These are phyloP conservation scores for Ormyrus thymus DNA, from an alignment of 2,888 invertebrate genomes.

Conservation along the genomic window DNA sequence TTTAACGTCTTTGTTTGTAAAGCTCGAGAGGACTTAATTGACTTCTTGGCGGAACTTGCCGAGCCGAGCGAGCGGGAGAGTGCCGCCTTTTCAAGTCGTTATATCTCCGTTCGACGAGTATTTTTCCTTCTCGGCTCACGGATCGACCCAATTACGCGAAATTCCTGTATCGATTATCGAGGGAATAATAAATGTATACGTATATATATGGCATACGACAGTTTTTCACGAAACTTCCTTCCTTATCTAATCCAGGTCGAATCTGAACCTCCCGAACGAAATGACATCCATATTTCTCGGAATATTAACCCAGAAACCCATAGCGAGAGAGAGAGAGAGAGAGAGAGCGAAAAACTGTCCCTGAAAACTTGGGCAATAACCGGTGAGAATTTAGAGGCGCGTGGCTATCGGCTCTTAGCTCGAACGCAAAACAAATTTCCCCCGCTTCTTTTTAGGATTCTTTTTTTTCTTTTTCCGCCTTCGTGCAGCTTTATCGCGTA, in stretches of 20 bases:
- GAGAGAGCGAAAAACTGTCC: constrained; percentile 3
- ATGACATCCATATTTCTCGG: neutral
- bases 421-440: constrained; percentile 32
- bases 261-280: neutral
- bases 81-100: neutral
- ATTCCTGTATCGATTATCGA: no score
- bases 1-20: constrained; percentile 46
- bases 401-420: constrained; percentile 17
- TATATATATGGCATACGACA: no score
- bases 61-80: neutral
- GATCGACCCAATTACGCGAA: no score
- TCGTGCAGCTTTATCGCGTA: constrained; percentile 14
- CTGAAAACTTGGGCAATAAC: neutral
- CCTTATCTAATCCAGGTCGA: no score
- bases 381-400: constrained; percentile 23
- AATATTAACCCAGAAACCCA: constrained; percentile 4
- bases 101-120: no score
- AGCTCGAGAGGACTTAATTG: constrained; percentile 28
- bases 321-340: neutral
- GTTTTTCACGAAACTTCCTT: no score
- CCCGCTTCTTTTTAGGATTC: neutral
- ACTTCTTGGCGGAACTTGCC: constrained; percentile 5
- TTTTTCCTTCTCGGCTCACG: no score
- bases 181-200: no score
- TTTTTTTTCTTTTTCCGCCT: neutral